Evolutionary conservation across 2,797 vertebrate species (phyloP).

Genomic region (Aphelocoma californica): DNA sequence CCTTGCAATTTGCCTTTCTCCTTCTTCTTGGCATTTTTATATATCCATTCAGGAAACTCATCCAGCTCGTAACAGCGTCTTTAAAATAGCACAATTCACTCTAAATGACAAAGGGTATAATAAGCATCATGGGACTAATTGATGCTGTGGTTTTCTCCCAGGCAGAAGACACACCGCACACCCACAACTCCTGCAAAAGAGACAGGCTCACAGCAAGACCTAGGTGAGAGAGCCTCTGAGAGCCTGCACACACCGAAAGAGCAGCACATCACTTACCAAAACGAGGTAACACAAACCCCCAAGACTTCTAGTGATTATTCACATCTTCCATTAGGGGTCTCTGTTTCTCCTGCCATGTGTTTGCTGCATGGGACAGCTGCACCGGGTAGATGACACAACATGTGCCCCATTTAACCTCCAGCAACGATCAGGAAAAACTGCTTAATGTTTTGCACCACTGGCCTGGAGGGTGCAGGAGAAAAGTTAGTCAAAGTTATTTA

Average conservation of each 20-base stretch:
- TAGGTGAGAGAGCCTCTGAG: background rate
- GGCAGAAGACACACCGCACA: background rate
- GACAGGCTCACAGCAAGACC: background rate
- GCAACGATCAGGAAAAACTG: background rate
- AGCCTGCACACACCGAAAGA: fast-evolving
- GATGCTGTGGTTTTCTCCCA: background rate
- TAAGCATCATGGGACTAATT: background rate
- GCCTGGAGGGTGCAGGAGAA: background rate
- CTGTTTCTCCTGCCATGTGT: background rate
- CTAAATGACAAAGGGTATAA: background rate
- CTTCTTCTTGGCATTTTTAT: background rate
- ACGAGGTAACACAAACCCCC: background rate
- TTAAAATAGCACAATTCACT: background rate
- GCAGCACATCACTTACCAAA: background rate
- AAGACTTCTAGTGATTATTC: background rate
- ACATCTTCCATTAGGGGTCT: background rate
- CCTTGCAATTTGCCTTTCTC: background rate
- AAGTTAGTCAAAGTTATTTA: background rate
- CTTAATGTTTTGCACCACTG: background rate
- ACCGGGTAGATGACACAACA: background rate
- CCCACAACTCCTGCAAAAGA: background rate
- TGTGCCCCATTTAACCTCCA: background rate
- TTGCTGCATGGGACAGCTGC: background rate
- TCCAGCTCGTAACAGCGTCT: background rate
- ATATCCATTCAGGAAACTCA: background rate